Percentiles rank a stretch among this genome's conserved stretches.
Conservation (phyloP, 1,140 invertebrate genomes). For the Camponotus vicinus region DNA sequence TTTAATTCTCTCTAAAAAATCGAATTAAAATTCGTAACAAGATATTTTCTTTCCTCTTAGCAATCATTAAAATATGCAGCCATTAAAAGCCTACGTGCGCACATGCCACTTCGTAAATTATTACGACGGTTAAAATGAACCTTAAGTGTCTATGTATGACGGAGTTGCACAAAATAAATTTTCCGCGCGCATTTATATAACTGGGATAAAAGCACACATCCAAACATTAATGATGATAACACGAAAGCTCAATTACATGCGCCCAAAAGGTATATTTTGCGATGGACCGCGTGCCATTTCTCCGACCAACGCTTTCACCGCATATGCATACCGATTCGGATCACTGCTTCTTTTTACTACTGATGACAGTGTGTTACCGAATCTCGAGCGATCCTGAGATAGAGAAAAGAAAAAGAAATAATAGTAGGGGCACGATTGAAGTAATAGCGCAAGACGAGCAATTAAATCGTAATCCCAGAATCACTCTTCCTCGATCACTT, state of each 20-base stretch:
- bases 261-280: conserved; percentile 13
- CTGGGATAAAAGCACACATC: neutral
- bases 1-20: neutral
- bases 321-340: conserved; percentile 50
- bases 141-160: neutral
- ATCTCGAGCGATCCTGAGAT: conserved; percentile 33
- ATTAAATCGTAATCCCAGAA: conserved; percentile 40
- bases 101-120: neutral
- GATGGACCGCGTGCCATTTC: conserved; percentile 42
- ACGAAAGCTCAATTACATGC: neutral
- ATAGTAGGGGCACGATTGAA: conserved; percentile 34
- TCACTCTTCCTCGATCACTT: conserved; percentile 20
- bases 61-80: neutral
- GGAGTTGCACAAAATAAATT: neutral
- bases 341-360: conserved; percentile 38
- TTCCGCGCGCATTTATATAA: neutral
- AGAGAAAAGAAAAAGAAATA: neutral
- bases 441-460: conserved; percentile 5
- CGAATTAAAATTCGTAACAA: neutral
- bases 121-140: neutral
- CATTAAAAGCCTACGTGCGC: neutral
- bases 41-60: neutral
- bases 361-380: conserved; percentile 53
- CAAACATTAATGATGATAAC: conserved; percentile 24
- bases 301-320: conserved; percentile 45